A percentile compares a stretch with the other conserved stretches of the same genome.
Conservation (phyloP, 2,797 vertebrate species). For the Macrochelys suwanniensis region DNA sequence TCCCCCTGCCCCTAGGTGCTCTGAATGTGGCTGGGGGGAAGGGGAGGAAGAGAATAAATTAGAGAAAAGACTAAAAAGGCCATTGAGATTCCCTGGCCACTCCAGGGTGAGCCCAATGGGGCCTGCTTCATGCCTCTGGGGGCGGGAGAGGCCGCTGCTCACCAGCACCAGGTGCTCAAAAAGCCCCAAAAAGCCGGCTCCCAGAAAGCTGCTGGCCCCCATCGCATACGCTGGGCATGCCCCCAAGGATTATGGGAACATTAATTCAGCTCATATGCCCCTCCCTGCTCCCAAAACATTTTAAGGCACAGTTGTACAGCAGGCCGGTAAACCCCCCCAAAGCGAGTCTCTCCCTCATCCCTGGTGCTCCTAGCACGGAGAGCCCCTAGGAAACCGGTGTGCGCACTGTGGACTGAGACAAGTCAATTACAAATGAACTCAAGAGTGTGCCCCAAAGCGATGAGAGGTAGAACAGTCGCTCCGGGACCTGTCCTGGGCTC, state of each 20-base stretch:
- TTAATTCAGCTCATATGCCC: neutral
- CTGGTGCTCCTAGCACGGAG: slow-evolving; percentile 28
- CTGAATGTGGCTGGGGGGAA: neutral
- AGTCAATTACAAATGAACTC: slow-evolving; percentile 69
- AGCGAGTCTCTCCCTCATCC: neutral
- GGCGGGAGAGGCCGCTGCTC: neutral
- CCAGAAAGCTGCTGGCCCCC: neutral
- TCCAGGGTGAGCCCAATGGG: neutral
- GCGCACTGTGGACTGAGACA: neutral
- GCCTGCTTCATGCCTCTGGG: neutral
- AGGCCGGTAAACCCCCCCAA: slow-evolving; percentile 76
- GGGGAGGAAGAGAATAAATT: slow-evolving; percentile 65
- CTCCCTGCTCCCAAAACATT: slow-evolving; percentile 29
- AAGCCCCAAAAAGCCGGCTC: neutral
- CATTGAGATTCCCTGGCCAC: slow-evolving; percentile 47
- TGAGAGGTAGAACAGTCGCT: neutral
- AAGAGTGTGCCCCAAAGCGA: neutral
- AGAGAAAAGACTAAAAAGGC: slow-evolving; percentile 67
- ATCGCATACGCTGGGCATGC: neutral
- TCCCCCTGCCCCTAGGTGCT: neutral
- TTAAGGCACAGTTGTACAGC: slow-evolving; percentile 82
- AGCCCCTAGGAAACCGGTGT: slow-evolving; percentile 9
- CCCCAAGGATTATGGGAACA: neutral
- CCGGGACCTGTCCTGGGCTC: neutral
- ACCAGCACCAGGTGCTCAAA: neutral